These are phyloP conservation scores for Escarpia spicata DNA, from an alignment of 2,888 invertebrate genomes.

Conservation along the genomic window DNA sequence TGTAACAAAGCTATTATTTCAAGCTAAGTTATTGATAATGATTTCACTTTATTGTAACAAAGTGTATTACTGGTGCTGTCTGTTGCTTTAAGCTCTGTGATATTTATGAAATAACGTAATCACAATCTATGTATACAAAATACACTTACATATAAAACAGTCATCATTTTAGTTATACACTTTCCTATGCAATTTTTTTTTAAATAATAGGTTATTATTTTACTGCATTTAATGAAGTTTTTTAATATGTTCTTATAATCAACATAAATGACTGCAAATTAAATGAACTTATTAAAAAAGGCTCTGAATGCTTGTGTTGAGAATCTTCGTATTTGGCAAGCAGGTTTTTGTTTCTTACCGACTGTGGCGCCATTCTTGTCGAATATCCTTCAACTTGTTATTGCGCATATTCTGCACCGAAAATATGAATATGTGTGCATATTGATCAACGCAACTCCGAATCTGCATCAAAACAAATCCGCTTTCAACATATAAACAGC, in stretches of 20 bases:
- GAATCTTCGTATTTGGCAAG: background rate
- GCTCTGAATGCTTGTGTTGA: background rate
- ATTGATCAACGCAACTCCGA: slow-evolving; percentile 81
- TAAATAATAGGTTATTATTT: background rate
- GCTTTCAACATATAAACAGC: slow-evolving; percentile 1
- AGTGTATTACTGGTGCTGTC: too few species aligned
- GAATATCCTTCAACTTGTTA: slow-evolving; percentile 84
- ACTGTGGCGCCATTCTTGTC: slow-evolving; percentile 89
- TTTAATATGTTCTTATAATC: too few species aligned
- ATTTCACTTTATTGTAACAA: too few species aligned
- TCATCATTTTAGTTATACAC: background rate
- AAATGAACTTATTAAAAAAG: background rate
- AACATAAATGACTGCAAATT: background rate
- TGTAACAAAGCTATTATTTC: too few species aligned
- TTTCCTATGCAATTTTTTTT: background rate
- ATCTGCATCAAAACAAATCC: slow-evolving; percentile 67
- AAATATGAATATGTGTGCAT: slow-evolving; percentile 87
- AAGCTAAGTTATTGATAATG: too few species aligned
- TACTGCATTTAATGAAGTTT: too few species aligned
- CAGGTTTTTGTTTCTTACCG: slow-evolving; percentile 61
- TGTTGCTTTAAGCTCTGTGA: too few species aligned
- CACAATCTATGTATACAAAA: too few species aligned
- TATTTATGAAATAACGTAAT: too few species aligned
- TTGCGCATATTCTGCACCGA: slow-evolving; percentile 93
- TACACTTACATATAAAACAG: too few species aligned